Percentiles rank a stretch among this genome's conserved stretches.
These are phyloP conservation scores for Harmothoe impar DNA, from an alignment of 2,888 invertebrate species.

Conservation along the genomic window DNA sequence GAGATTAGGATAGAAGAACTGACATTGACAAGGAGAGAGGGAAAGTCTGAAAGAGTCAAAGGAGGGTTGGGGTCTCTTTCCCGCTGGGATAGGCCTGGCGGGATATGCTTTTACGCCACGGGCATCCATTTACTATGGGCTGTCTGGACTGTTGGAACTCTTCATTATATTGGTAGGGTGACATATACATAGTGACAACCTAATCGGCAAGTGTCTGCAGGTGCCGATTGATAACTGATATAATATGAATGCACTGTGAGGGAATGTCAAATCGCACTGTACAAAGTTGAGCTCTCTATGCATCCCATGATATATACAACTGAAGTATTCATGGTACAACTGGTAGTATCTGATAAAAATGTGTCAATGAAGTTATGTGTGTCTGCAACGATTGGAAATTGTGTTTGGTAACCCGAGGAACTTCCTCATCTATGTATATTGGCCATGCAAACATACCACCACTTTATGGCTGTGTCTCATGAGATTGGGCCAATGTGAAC, in stretches of 20 bases:
- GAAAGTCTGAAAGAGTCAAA: background rate
- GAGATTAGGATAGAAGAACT: no score
- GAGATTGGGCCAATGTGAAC: no score
- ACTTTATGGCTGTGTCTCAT: no score
- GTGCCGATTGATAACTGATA: background rate
- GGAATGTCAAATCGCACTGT: background rate
- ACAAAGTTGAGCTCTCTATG: background rate
- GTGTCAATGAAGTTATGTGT: background rate
- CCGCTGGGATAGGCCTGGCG: background rate
- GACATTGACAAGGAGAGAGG: no score
- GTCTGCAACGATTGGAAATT: background rate
- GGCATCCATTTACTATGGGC: background rate
- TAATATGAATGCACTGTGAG: slow-evolving; percentile 2
- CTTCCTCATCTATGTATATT: background rate
- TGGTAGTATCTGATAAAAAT: background rate
- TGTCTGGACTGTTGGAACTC: background rate
- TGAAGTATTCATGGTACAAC: slow-evolving; percentile 15
- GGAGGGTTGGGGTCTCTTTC: background rate
- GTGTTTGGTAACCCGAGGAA: background rate
- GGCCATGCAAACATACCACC: no score
- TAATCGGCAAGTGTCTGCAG: background rate
- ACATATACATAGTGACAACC: slow-evolving; percentile 18
- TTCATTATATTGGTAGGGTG: slow-evolving; percentile 15
- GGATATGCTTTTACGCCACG: slow-evolving; percentile 8
- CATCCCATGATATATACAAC: background rate